Percentiles rank a stretch among this genome's conserved stretches.
These are phyloP conservation scores for Drosophila dives DNA, from an alignment of 2,888 invertebrate genomes.

Conservation along the genomic window DNA sequence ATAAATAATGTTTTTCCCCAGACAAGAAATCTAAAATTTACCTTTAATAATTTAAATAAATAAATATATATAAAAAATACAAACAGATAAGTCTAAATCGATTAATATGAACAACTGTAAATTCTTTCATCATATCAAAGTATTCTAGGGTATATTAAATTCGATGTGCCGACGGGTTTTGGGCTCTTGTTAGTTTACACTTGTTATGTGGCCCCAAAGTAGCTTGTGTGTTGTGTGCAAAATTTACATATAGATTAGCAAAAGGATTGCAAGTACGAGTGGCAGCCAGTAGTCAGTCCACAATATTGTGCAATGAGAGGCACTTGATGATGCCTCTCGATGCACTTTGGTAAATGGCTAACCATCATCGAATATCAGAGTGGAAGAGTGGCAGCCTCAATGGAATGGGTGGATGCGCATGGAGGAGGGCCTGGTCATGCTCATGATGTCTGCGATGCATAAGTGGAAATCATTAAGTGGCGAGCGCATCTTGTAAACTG, in stretches of 20 bases:
- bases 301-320: slow-evolving; percentile 25
- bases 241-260: slow-evolving; percentile 80
- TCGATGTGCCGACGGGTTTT: slow-evolving; percentile 23
- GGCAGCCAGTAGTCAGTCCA: slow-evolving; percentile 6
- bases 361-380: slow-evolving; percentile 38
- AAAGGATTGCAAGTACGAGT: slow-evolving; percentile 47
- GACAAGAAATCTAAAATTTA: not conserved
- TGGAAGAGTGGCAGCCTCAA: not conserved
- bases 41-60: not conserved
- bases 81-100: not conserved
- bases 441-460: slow-evolving; percentile 70
- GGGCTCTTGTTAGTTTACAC: slow-evolving; percentile 38
- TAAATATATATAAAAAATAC: not conserved
- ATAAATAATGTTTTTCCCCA: too few species aligned
- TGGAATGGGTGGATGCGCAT: slow-evolving; percentile 3
- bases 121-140: too few species aligned
- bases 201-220: slow-evolving; percentile 48
- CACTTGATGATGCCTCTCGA: slow-evolving; percentile 54
- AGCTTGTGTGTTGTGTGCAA: slow-evolving; percentile 39
- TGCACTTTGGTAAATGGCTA: slow-evolving; percentile 58
- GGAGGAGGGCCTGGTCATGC: slow-evolving; percentile 10
- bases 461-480: slow-evolving; percentile 78
- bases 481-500: slow-evolving; percentile 76
- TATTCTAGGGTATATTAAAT: slow-evolving; percentile 38
- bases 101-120: not conserved